Conservation (phyloP, 2,888 invertebrate species). For the Choristoneura rosaceana region DNA sequence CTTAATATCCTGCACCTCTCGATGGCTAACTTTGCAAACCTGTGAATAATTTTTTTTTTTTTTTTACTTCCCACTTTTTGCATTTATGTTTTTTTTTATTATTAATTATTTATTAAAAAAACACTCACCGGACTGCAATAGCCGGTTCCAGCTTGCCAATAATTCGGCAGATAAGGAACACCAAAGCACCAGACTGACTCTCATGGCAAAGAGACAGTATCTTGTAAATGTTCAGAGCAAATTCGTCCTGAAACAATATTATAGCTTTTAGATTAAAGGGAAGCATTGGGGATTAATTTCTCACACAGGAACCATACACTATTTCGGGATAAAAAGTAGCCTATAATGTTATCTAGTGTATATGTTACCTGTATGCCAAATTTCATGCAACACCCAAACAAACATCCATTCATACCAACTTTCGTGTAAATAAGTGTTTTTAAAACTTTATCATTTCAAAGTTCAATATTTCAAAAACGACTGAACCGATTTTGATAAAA, state of each 20-base stretch:
- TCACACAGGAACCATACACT: neutral
- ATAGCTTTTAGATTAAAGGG: too few relatives aligned
- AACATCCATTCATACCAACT: too few relatives aligned
- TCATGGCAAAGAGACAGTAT: conserved; percentile 89
- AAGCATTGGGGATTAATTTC: too few relatives aligned
- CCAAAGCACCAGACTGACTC: conserved; percentile 89
- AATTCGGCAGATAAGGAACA: conserved; percentile 89
- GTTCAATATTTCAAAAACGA: too few relatives aligned
- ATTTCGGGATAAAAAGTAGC: neutral
- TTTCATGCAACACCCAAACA: too few relatives aligned
- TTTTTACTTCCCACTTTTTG: too few relatives aligned
- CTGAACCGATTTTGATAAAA: too few relatives aligned
- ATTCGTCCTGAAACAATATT: conserved; percentile 86
- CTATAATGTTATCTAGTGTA: neutral
- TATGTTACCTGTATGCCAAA: too few relatives aligned
- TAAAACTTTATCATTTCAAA: too few relatives aligned
- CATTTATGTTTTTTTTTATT: too few relatives aligned
- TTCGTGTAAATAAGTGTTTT: too few relatives aligned
- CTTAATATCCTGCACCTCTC: conserved; percentile 89
- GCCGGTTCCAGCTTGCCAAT: conserved; percentile 87
- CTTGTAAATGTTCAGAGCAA: conserved; percentile 88
- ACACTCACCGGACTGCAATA: conserved; percentile 64
- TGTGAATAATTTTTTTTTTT: conserved; percentile 46
- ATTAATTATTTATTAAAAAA: too few relatives aligned
- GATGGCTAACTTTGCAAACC: conserved; percentile 89